These are phyloP conservation scores for Cotesia glomerata DNA, from an alignment of 1,140 invertebrate genomes.

Conservation along the genomic window DNA sequence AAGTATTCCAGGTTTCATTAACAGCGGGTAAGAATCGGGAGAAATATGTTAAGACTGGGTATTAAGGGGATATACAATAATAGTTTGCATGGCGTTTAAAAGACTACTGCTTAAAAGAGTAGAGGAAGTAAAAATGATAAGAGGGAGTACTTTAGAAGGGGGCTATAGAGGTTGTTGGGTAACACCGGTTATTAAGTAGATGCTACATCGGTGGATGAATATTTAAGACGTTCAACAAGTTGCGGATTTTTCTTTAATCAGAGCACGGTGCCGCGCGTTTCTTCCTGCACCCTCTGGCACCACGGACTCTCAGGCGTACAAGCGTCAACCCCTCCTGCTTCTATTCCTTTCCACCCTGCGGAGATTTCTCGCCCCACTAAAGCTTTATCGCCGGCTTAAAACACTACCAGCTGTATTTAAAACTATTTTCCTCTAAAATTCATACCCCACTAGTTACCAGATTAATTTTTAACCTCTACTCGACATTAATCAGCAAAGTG, in stretches of 20 bases:
- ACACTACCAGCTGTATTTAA: not conserved
- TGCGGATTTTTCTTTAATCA: conserved; percentile 63
- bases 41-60: conserved; percentile 27
- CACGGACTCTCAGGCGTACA: not conserved
- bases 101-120: not conserved
- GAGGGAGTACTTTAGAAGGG: conserved; percentile 26
- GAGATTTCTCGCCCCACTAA: not conserved
- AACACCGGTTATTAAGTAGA: conserved; percentile 61
- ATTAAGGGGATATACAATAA: conserved; percentile 40
- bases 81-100: not conserved
- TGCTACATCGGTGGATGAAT: conserved; percentile 61
- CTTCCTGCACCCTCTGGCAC: conserved; percentile 10
- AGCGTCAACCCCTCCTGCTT: conserved; percentile 1
- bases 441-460: too few species aligned
- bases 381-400: conserved; percentile 8
- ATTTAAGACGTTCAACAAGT: conserved; percentile 64
- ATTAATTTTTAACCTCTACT: too few species aligned
- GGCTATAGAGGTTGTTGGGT: conserved; percentile 24
- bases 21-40: conserved; percentile 26
- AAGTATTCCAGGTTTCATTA: conserved; percentile 54
- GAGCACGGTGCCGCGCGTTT: conserved; percentile 18
- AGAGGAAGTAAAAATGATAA: not conserved
- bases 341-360: not conserved
- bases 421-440: not conserved
- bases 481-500: too few species aligned